A percentile compares a stretch with the other conserved stretches of the same genome.
phyloP scores from a whole-genome alignment of 2,888 invertebrate species.

The Trimorus sp. region DNA sequence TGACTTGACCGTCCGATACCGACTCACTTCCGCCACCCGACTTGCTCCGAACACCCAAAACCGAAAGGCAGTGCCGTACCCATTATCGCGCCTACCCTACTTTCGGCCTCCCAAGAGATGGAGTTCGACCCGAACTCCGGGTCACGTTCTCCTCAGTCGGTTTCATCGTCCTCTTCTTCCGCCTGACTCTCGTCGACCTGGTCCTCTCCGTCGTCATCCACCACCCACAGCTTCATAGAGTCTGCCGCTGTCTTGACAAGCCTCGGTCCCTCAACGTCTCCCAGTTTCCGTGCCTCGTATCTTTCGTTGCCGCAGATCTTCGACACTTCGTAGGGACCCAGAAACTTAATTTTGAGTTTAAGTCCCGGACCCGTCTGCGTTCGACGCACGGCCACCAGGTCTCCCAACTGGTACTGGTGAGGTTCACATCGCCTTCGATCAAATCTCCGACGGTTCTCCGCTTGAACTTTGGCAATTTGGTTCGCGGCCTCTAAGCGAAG shows the following conservation, averaged over 20 bases:
- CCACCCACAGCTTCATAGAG: constrained; percentile 16
- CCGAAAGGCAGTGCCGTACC: no score
- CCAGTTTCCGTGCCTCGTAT: background rate
- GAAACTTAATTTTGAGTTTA: background rate
- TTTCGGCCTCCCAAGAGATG: background rate
- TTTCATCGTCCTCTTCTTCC: background rate
- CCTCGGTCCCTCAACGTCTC: constrained; percentile 6
- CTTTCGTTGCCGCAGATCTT: background rate
- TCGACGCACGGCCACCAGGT: background rate
- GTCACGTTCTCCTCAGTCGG: background rate
- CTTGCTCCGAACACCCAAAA: no score
- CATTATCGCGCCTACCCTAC: background rate
- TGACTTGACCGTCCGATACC: no score
- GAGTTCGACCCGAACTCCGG: no score
- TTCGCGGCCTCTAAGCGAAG: background rate
- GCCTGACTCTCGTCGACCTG: background rate
- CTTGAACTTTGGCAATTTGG: background rate
- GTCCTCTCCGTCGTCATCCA: background rate
- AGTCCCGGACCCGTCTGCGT: constrained; percentile 7
- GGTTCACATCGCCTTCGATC: constrained; percentile 1
- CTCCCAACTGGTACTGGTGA: background rate
- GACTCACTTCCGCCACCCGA: no score
- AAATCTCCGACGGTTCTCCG: background rate
- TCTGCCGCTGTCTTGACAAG: background rate
- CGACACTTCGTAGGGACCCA: constrained; percentile 6